Conservation (phyloP, 2,113 vertebrate genomes). For the Dolichallabes microphthalmus region DNA sequence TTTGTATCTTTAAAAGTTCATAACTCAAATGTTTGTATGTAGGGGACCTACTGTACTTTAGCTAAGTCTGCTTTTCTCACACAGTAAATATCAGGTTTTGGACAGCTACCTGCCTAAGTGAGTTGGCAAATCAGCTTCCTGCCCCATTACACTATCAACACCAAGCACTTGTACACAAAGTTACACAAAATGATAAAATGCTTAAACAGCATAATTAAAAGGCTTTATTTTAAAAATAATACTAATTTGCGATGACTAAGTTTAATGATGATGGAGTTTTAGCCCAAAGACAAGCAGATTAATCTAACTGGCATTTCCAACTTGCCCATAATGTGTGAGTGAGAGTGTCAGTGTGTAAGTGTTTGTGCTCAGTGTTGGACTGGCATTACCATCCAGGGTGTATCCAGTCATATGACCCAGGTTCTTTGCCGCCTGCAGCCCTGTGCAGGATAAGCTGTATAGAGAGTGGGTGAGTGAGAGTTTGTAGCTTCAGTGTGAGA, state of each 20-base stretch:
- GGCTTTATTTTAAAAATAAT: background rate
- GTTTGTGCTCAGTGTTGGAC: no score
- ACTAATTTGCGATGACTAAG: background rate
- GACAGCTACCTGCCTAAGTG: background rate
- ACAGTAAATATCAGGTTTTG: background rate
- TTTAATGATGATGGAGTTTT: background rate
- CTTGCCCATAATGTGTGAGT: no score
- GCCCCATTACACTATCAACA: background rate
- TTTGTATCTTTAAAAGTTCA: no score
- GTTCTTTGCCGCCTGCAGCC: no score
- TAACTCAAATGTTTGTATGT: no score
- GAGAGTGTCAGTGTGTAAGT: no score
- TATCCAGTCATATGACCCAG: no score
- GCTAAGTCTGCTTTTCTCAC: background rate
- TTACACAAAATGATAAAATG: background rate
- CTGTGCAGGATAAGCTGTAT: no score
- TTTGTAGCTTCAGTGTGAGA: background rate
- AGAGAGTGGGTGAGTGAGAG: no score
- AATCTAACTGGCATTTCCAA: no score
- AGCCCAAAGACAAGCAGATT: no score
- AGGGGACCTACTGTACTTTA: background rate
- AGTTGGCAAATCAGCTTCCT: background rate
- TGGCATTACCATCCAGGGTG: no score
- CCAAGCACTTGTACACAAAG: background rate
- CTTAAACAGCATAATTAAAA: background rate